Conservation (phyloP, 2,797 vertebrate genomes). For the Aeoliscus strigatus region DNA sequence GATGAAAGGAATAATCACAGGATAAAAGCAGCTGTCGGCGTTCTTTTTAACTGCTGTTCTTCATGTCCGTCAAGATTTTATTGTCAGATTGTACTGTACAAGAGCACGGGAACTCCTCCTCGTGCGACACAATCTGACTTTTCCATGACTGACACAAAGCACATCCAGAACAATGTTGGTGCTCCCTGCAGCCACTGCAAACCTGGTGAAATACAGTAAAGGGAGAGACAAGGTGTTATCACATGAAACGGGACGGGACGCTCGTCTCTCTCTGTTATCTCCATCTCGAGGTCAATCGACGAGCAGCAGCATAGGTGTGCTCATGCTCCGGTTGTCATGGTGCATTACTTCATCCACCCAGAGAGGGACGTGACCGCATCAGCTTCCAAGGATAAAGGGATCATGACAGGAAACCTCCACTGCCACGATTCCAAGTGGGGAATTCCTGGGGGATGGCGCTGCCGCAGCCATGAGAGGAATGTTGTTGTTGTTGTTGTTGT, state of each 20-base stretch:
- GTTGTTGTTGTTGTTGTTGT: too few relatives aligned
- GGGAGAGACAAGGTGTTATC: constrained; percentile 8
- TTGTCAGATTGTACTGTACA: constrained; percentile 10
- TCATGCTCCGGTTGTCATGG: constrained; percentile 21
- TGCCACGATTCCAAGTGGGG: constrained; percentile 15
- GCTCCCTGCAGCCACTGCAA: constrained; percentile 7
- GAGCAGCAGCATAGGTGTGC: constrained; percentile 22
- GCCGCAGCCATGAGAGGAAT: constrained; percentile 4
- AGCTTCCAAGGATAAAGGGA: constrained; percentile 6
- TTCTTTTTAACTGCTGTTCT: constrained; percentile 21
- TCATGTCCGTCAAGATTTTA: constrained; percentile 24
- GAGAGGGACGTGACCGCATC: constrained; percentile 11
- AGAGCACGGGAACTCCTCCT: constrained; percentile 6
- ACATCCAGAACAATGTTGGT: constrained; percentile 10
- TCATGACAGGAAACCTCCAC: constrained; percentile 5
- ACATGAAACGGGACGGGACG: constrained; percentile 6
- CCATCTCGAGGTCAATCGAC: constrained; percentile 28
- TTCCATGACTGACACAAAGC: constrained; percentile 4
- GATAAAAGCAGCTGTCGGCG: constrained; percentile 31
- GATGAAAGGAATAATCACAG: constrained; percentile 13
- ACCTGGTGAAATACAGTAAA: neutral
- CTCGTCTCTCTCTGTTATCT: constrained; percentile 33
- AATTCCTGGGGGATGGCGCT: constrained; percentile 14
- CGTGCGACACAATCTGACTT: constrained; percentile 14
- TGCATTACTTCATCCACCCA: constrained; percentile 20